Evolutionary conservation across 2,888 invertebrate species (phyloP), one percentile per base, ranked within the genome.

Genomic region (Glomeris marginata): DNA sequence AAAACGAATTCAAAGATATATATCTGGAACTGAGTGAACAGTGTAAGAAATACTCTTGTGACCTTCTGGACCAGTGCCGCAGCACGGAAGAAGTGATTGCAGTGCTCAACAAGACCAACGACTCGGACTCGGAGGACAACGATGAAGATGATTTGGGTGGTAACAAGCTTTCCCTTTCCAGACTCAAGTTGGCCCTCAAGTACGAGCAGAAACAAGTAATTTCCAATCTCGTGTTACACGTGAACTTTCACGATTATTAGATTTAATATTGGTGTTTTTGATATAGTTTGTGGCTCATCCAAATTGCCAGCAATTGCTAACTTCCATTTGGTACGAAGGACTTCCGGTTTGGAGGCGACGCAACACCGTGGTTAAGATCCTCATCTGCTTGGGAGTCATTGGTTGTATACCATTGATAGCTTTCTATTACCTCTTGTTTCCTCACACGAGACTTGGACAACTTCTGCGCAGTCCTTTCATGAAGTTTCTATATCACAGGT

Each of bases 401-500:
- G 53, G 68, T n/a, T 64, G 68, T 33, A 62, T 69, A 54, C 68
- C 72, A 2, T 59, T 73, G 46, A 69, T 72, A 57, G 62, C 71
- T 0, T 57, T 68, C 8, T 69, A 69, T 61, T 74, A 74, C 54
- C 60, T 72, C 47, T 62, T 72, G 44, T 65, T 69, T 52, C 73
- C 73, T 2, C 63, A 67, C 42, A 69, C 69, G 45, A 62, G 65
- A 48, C 61, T 72, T 21, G 73, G 73, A 3, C 64, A 69, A 55
- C 63, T 74, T 36, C 64, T 74, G 3, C 64, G 73, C 8, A 70
- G 69, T 37, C 74, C 74, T 0, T 73, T 74, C 62, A 73, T 74
- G 72, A 74, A 74, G 62, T 74, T 74, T 59, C 65, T 74, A 53
- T 73, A 73, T 60, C 73, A 73, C 64, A 66, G 66, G 54, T 61